Evolutionary conservation across 1,140 invertebrate species (phyloP).

Genomic region (Bombus balteatus): DNA sequence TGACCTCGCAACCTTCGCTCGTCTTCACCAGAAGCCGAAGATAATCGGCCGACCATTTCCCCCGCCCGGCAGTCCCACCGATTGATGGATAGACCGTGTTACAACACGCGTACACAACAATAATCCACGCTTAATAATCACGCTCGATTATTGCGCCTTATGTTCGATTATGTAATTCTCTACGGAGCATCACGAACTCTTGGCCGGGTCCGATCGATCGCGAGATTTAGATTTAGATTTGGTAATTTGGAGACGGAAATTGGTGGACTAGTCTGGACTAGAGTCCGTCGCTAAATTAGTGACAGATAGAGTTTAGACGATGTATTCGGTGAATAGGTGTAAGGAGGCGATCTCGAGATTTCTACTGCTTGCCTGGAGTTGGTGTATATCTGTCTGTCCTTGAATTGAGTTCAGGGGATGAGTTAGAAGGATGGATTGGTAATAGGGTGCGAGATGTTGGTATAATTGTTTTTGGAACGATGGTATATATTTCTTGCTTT

Average conservation of each 20-base stretch:
- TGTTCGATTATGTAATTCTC: slow-evolving; percentile 57
- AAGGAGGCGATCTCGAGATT: slow-evolving; percentile 36
- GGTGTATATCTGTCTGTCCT: not conserved
- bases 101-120: slow-evolving; percentile 70
- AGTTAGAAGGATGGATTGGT: not conserved
- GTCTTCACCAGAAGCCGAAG: slow-evolving; percentile 26
- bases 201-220: slow-evolving; percentile 53
- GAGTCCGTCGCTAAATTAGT: slow-evolving; percentile 72
- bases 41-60: slow-evolving; percentile 47
- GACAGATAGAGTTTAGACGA: slow-evolving; percentile 60
- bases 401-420: not conserved
- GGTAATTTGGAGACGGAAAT: slow-evolving; percentile 81
- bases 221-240: slow-evolving; percentile 80
- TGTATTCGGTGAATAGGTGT: slow-evolving; percentile 18
- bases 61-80: slow-evolving; percentile 14
- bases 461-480: not conserved
- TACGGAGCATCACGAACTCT: slow-evolving; percentile 13
- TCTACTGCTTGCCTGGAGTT: not conserved
- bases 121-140: slow-evolving; percentile 64
- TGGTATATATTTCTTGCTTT: no score
- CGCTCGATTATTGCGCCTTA: slow-evolving; percentile 59
- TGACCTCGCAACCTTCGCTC: slow-evolving; percentile 66
- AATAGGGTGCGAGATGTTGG: not conserved
- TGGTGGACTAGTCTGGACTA: slow-evolving; percentile 67
- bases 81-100: slow-evolving; percentile 56